Base-by-base conservation (phyloP, 2,888 invertebrate genomes). In the Thelaira solivaga region DNA sequence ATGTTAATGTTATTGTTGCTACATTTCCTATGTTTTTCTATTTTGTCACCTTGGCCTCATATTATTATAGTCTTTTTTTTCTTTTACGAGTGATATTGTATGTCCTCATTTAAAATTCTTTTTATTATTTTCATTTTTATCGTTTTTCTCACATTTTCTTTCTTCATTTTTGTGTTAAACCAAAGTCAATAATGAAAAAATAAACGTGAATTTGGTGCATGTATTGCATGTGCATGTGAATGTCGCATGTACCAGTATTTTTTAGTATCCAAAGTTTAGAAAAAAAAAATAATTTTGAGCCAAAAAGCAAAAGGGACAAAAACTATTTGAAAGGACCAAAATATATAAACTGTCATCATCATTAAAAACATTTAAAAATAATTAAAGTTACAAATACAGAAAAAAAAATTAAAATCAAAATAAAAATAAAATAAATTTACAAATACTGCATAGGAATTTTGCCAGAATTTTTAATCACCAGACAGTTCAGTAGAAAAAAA, bases 21-120 rank as follows among this genome's bases (percentile, higher is more conserved):
- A 43, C 43, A 55, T 53, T 59, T 74, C 49, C 51, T 20, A 59
- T 51, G 65, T 34, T 73, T 59, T 43, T 34, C 41, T 53, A n/a
- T n/a, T n/a, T 22, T 39, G 62, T 74, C 61, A 67, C 80, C 80
- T 80, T 80, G 80, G 80, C 80, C 80, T 77, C 77, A 55, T 57
- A 65, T 61, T 57, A 65, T 61, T 67, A 74, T 31, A 31, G 29
- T 10, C 39, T 64, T 61, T 45, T 64, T 61, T 45, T 39, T 34
- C 39, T 55, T 71, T 45, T 16, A 43, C 34, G 53, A 45, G 67
- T n/a, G n/a, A n/a, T n/a, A n/a, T n/a, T n/a, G n/a, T 41, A 43
- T 64, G 64, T 53, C 47, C 72, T 72, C 71, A 61, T 64, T 64
- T 65, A 29, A 47, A 71, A 71, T 71, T 71, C 53, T 29, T 24